A percentile compares a stretch with the other conserved stretches of the same genome.
Conservation (phyloP, 2,113 vertebrate genomes). For the Neolamprologus brichardi region DNA sequence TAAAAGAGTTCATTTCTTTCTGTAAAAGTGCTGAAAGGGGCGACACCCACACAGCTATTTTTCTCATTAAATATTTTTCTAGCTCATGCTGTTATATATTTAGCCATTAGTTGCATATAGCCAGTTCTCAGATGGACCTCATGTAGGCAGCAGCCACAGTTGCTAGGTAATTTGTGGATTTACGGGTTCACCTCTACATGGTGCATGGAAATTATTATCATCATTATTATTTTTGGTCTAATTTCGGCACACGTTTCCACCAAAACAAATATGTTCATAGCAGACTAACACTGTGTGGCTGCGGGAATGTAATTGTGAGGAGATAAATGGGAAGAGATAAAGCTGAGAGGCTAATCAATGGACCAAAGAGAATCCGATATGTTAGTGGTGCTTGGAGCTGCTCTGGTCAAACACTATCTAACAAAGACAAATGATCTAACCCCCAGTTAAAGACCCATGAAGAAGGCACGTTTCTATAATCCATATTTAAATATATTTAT, state of each 20-base stretch:
- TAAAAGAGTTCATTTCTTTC: not conserved
- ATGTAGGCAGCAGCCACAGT: conserved; percentile 5
- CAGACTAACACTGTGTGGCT: not conserved
- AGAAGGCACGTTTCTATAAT: not conserved
- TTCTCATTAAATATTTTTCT: not conserved
- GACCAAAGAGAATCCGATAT: conserved; percentile 10
- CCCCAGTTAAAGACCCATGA: not conserved
- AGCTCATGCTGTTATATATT: conserved; percentile 6
- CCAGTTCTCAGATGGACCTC: not conserved
- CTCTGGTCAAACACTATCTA: not conserved
- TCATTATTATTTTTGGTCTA: not conserved
- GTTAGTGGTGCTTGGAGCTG: not conserved
- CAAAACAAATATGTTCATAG: not conserved
- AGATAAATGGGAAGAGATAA: not conserved
- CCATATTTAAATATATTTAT: not conserved
- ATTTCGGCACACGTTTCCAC: not conserved
- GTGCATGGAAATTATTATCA: not conserved
- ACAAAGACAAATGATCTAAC: conserved; percentile 1
- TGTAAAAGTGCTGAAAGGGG: not conserved
- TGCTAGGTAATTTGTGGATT: conserved; percentile 11
- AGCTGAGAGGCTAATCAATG: not conserved
- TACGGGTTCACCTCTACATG: not conserved
- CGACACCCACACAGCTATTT: not conserved
- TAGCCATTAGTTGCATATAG: conserved; percentile 3
- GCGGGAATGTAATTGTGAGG: not conserved